Conservation (phyloP, 2,797 vertebrate genomes). For the Alfaro cultratus region DNA sequence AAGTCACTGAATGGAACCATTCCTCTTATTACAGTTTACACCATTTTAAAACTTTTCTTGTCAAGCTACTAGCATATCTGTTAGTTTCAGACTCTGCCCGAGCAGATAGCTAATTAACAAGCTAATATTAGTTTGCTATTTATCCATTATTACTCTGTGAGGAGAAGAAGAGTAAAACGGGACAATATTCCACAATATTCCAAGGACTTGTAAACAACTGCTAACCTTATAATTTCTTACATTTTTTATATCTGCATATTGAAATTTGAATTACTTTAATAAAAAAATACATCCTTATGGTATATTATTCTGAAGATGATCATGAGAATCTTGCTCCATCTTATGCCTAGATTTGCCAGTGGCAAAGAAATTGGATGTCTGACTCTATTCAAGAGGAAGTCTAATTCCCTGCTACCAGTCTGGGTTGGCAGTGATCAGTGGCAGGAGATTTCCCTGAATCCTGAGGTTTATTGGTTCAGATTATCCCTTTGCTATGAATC, state of each 20-base stretch:
- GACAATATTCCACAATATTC: background rate
- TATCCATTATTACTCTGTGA: background rate
- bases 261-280: background rate
- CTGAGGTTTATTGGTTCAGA: slow-evolving; percentile 64
- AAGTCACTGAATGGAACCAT: background rate
- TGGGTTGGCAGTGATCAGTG: slow-evolving; percentile 63
- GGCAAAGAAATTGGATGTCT: slow-evolving; percentile 59
- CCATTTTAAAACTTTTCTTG: background rate
- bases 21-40: background rate
- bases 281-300: background rate
- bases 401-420: slow-evolving; percentile 68
- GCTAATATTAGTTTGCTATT: background rate
- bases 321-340: background rate
- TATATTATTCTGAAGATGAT: background rate
- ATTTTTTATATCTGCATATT: background rate
- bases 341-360: slow-evolving; percentile 31
- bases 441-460: slow-evolving; percentile 63
- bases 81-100: background rate
- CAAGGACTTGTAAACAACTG: background rate
- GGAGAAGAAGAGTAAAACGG: background rate
- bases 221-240: background rate
- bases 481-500: slow-evolving; percentile 68
- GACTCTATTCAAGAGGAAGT: slow-evolving; percentile 46
- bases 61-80: background rate
- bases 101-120: background rate